Evolutionary conservation across 1,140 invertebrate species (phyloP), one percentile per base, ranked within the genome.

Genomic region (Ceratoteleas bidentatus): DNA sequence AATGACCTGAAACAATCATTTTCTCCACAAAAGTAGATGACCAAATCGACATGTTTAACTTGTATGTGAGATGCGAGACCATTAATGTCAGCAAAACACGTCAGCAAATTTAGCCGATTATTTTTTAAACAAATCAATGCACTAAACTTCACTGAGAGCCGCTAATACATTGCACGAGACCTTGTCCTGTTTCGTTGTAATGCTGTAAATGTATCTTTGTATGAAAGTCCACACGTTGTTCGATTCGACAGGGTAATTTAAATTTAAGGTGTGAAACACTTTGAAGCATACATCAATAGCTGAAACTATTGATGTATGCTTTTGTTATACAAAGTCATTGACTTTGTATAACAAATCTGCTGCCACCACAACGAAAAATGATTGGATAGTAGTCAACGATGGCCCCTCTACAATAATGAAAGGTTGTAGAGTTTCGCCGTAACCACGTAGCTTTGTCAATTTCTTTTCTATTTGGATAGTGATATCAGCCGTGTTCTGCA

Each of bases 141-240:
- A n/a, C n/a, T 47, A 47, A 47, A 47, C n/a, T 47, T 47, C 43
- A n/a, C 43, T 47, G 11, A 47, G 43, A 47, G n/a, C 43, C 3
- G 53, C 53, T 9, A 14, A 5, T 24, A 58, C 56, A 38, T 43
- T 58, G 10, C 56, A 58, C 3, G 56, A 58, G 45, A 58, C 9
- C 24, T 58, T 58, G 14, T 58, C 56, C 13, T 43, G 14, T 8
- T n/a, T 7, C 9, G 56, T 58, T 7, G 7, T 45, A 43, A 58
- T 58, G 6, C 45, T 15, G 24, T 58, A 58, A 24, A 58, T 10
- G 6, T 16, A 43, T n/a, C 45, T 58, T 58, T 58, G 56, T 43
- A 58, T 58, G 15, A 58, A 58, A 14, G 45, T 58, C 56, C 56
- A 58, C 16, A 45, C 38, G 38, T 58, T 58, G 8, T 45, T 58